These are phyloP conservation scores for Cephus nigrinus DNA, from an alignment of 2,888 invertebrate species.

Conservation along the genomic window DNA sequence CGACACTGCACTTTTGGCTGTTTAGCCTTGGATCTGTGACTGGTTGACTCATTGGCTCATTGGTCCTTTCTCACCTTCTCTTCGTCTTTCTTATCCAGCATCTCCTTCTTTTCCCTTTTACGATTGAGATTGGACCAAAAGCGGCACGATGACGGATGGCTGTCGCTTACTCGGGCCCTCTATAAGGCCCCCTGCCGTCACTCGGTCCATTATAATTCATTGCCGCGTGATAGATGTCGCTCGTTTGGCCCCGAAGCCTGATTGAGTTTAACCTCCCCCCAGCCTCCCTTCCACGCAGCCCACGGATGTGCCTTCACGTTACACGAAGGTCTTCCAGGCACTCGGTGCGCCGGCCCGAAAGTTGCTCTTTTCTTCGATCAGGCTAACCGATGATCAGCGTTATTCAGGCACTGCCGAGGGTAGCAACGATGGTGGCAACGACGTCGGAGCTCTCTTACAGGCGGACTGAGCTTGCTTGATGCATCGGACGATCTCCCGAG, in stretches of 20 bases:
- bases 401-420: too few species aligned
- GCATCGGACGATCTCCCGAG: too few species aligned
- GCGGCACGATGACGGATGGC: conserved; percentile 53
- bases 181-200: conserved; percentile 44
- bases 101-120: conserved; percentile 7
- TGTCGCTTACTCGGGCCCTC: conserved; percentile 45
- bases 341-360: too few species aligned
- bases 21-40: too few species aligned
- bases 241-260: conserved; percentile 53
- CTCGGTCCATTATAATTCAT: conserved; percentile 53
- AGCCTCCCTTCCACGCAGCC: neutral
- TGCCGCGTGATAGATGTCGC: conserved; percentile 56
- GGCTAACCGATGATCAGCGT: too few species aligned
- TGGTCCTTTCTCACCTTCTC: neutral
- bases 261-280: conserved; percentile 46
- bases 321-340: neutral
- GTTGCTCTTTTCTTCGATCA: too few species aligned
- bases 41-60: neutral
- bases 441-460: too few species aligned
- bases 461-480: too few species aligned
- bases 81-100: neutral
- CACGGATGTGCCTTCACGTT: neutral
- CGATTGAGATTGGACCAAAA: conserved; percentile 19
- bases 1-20: too few species aligned
- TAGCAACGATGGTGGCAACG: too few species aligned